Conservation (phyloP, 2,797 vertebrate genomes). For the Danionella dracula region DNA sequence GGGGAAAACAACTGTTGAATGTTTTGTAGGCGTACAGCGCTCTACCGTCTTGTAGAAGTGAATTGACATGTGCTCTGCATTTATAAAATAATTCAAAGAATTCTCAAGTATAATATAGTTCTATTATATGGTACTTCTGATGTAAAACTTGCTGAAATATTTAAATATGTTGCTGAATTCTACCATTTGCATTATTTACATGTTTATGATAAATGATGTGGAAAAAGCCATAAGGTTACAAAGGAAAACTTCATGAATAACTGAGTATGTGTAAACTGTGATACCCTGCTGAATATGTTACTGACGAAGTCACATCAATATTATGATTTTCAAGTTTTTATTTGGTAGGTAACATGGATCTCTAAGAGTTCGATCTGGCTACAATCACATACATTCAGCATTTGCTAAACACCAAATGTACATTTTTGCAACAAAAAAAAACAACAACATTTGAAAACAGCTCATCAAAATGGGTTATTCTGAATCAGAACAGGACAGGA, state of each 20-base stretch:
- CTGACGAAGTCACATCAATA: too few relatives aligned
- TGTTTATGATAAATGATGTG: conserved; percentile 27
- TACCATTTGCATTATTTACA: conserved; percentile 17
- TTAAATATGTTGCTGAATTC: conserved; percentile 4
- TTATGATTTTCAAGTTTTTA: too few relatives aligned
- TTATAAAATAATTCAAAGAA: conserved; percentile 59
- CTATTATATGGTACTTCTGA: conserved; percentile 35
- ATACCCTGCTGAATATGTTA: too few relatives aligned
- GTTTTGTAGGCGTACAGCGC: conserved; percentile 49
- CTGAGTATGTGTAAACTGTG: not conserved
- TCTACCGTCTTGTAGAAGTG: conserved; percentile 40
- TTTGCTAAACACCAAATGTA: too few relatives aligned
- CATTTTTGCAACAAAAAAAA: too few relatives aligned
- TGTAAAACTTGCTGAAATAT: conserved; percentile 36
- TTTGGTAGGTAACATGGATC: too few relatives aligned
- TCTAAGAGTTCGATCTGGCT: too few relatives aligned
- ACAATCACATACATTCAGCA: too few relatives aligned
- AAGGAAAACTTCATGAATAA: too few relatives aligned
- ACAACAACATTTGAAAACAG: too few relatives aligned
- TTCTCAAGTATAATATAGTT: conserved; percentile 51
- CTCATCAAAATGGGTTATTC: too few relatives aligned
- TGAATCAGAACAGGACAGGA: too few relatives aligned
- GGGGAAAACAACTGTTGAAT: conserved; percentile 13
- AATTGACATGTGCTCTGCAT: conserved; percentile 44
- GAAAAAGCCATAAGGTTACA: conserved; percentile 55